Conservation (phyloP, 2,888 invertebrate species). For the Leucoptera coffeella region DNA sequence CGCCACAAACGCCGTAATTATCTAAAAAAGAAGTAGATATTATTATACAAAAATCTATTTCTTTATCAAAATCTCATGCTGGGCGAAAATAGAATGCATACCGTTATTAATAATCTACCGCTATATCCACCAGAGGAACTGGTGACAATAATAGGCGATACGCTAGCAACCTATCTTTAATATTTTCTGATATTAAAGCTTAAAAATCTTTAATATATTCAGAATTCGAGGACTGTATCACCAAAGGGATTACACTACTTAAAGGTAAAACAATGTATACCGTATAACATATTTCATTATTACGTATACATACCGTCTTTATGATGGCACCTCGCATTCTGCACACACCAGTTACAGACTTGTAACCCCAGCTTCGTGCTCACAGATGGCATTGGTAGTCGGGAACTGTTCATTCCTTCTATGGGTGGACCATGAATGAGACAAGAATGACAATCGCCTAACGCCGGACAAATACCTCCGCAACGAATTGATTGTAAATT, state of each 20-base stretch:
- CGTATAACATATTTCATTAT: too few relatives aligned
- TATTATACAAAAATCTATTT: slow-evolving; percentile 2
- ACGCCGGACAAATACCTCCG: slow-evolving; percentile 82
- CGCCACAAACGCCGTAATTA: slow-evolving; percentile 79
- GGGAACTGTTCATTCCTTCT: slow-evolving; percentile 21
- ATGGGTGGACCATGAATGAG: slow-evolving; percentile 70
- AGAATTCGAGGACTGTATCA: too few relatives aligned
- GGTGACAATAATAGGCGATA: too few relatives aligned
- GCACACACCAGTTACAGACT: slow-evolving; percentile 90
- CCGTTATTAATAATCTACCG: too few relatives aligned
- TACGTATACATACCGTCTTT: slow-evolving; percentile 65
- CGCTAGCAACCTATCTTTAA: too few relatives aligned
- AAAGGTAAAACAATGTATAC: too few relatives aligned
- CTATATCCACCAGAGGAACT: too few relatives aligned
- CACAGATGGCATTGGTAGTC: slow-evolving; percentile 46
- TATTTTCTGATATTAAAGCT: too few relatives aligned
- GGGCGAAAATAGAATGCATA: too few relatives aligned
- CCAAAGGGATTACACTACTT: too few relatives aligned
- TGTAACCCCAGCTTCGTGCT: slow-evolving; percentile 72
- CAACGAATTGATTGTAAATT: slow-evolving; percentile 84
- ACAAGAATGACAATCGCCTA: slow-evolving; percentile 88
- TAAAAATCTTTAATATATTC: too few relatives aligned
- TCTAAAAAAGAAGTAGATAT: slow-evolving; percentile 36
- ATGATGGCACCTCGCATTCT: slow-evolving; percentile 84
- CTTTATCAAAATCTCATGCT: too few relatives aligned